Percentiles rank a stretch among this genome's conserved stretches.
phyloP scores from a whole-genome alignment of 2,113 vertebrate species.

The Carassius auratus region DNA sequence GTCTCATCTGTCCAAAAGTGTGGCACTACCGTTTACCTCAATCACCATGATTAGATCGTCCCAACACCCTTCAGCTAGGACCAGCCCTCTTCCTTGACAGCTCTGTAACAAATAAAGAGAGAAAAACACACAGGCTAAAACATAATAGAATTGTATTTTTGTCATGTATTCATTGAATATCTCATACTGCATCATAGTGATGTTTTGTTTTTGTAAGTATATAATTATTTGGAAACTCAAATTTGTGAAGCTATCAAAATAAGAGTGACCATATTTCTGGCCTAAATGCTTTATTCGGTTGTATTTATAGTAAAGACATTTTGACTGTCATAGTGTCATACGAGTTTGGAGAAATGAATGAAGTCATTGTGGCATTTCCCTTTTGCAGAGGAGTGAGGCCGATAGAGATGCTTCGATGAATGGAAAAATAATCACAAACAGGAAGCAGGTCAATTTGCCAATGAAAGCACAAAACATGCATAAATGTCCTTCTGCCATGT shows the following conservation, averaged over 20 bases:
- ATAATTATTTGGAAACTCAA: neutral
- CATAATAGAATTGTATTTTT: neutral
- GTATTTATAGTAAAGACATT: neutral
- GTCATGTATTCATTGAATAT: neutral
- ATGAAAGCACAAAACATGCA: neutral
- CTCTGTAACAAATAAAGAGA: neutral
- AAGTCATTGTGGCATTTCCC: slow-evolving; percentile 10
- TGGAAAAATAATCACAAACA: neutral
- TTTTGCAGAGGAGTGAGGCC: neutral
- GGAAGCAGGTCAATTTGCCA: slow-evolving; percentile 8
- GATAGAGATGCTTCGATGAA: slow-evolving; percentile 27
- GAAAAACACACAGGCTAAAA: neutral
- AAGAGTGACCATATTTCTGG: neutral
- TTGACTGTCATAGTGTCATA: neutral
- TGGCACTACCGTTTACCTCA: slow-evolving; percentile 17
- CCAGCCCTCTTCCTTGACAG: neutral
- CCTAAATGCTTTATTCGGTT: neutral
- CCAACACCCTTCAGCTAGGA: neutral
- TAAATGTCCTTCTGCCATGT: neutral
- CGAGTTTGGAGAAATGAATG: slow-evolving; percentile 20
- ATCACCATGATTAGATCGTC: slow-evolving; percentile 12
- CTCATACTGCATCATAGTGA: neutral
- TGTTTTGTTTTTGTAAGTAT: neutral
- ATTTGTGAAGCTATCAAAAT: neutral
- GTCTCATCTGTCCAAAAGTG: neutral